These are phyloP conservation scores for Falcaria lacertinaria DNA, from an alignment of 2,888 invertebrate genomes.

Conservation along the genomic window DNA sequence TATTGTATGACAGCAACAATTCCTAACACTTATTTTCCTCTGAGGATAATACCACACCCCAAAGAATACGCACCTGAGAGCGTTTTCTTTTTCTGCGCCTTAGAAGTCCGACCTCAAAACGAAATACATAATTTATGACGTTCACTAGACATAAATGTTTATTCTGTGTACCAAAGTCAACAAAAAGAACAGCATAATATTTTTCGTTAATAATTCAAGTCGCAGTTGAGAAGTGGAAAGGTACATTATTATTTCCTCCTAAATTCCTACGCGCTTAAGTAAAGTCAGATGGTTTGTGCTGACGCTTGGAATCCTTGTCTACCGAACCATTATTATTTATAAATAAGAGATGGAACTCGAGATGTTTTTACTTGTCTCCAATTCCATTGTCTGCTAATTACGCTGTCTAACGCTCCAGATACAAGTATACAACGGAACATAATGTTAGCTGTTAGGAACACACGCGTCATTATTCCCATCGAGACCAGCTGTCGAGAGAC, in stretches of 20 bases:
- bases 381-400: background rate
- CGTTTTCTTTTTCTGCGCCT: no score
- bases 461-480: constrained; percentile 24
- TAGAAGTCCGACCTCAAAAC: no score
- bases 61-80: no score
- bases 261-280: background rate
- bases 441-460: constrained; percentile 11
- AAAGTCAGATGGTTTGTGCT: no score
- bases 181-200: background rate
- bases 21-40: no score
- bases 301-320: no score
- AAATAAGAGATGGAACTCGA: no score
- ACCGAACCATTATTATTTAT: no score
- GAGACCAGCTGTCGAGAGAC: constrained; percentile 16
- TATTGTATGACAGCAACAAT: no score
- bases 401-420: background rate
- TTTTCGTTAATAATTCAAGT: background rate
- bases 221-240: background rate
- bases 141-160: no score
- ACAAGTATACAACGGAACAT: background rate
- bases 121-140: no score
- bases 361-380: background rate
- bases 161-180: background rate
- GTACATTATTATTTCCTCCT: background rate
- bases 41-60: no score